Base-by-base conservation (phyloP, 2,888 invertebrate species). In the Thereva unica region DNA sequence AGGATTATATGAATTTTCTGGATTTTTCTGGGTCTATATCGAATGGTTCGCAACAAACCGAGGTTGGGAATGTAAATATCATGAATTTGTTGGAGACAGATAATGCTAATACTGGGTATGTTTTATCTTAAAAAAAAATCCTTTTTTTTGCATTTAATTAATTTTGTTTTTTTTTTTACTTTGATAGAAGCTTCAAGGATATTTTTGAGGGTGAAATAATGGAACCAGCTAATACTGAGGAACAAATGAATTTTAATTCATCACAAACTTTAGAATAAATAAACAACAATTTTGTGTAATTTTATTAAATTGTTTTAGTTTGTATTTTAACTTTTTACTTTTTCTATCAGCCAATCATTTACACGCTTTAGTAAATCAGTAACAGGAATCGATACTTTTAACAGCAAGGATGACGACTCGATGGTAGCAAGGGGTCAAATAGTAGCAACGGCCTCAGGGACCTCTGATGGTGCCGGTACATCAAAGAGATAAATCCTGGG, bases 1-100 rank as follows among this genome's bases (percentile, higher is more conserved):
- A 74, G 34, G 78, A 79, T 50, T 77, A 77, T 61, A 75, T 79
- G 59, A 78, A 77, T 69, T 78, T 78, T 37, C 70, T 79, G 1
- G 80, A 80, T 61, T 75, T 77, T 71, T 73, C 75, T 4, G 72
- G 69, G 2, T 64, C 53, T 34, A 50, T 52, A n/a, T 63, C 63
- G 5, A 53, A 37, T 10, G 10, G 52, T 1, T 6, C 64, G 4
- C 65, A 67, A 23, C 54, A 55, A 9, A 10, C 55, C 4, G 54
- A 55, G 23, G 38, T 47, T 37, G 10, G 42, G 0, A 35, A 45
- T n/a, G 42, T 56, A 4, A 67, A 67, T 42, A 54, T 50, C 4
- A 54, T 56, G 47, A 64, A 64, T 53, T 42, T 67, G 7, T 10
- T 50, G 5, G 67, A 68, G 45, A 44, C 56, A 10, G 53, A 41